These are phyloP conservation scores for Meles meles DNA, from an alignment of 2,113 vertebrate species.

Conservation along the genomic window DNA sequence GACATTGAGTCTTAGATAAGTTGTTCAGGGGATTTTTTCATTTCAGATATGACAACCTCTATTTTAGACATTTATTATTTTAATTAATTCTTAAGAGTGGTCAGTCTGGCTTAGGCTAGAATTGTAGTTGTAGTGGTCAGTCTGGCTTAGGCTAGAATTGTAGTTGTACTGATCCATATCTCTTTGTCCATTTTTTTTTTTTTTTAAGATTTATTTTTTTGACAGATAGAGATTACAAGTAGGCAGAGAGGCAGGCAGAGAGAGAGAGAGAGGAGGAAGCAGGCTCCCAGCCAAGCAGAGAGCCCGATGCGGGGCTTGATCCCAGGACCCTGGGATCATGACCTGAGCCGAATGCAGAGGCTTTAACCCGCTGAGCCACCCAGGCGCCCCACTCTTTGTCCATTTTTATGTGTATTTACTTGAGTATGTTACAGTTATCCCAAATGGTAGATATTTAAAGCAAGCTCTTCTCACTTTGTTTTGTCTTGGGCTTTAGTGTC, in stretches of 20 bases:
- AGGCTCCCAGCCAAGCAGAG: no score
- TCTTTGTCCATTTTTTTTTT: background rate
- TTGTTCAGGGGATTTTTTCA: background rate
- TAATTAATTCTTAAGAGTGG: background rate
- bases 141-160: background rate
- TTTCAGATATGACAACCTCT: background rate
- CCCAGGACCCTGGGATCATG: no score
- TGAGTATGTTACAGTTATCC: background rate
- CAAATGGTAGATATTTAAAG: background rate
- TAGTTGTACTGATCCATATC: background rate
- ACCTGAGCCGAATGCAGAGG: no score
- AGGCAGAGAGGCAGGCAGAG: no score
- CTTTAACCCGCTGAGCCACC: no score
- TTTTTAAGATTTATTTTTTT: no score
- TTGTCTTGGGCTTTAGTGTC: background rate
- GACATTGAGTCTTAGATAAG: background rate
- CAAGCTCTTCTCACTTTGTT: background rate
- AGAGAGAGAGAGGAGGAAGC: no score
- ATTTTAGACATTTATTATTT: background rate
- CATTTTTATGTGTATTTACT: conserved; percentile 8
- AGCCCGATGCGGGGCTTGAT: no score
- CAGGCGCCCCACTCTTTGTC: no score
- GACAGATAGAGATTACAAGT: no score
- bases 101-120: background rate
- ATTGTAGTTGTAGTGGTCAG: background rate